Base-by-base conservation (phyloP, 1,140 invertebrate genomes). In the Drosophila navojoa region DNA sequence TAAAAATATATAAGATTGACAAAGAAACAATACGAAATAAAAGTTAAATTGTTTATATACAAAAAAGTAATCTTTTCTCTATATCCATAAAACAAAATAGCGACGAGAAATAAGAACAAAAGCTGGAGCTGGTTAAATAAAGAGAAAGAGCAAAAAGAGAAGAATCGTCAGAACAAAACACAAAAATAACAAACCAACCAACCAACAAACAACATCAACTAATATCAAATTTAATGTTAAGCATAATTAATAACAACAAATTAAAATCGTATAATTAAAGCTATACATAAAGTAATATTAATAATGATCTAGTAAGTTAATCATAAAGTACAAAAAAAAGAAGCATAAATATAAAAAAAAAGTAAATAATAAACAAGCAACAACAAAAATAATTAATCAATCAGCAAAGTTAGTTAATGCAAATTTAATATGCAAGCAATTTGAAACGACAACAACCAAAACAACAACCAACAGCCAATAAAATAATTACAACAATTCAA, bases 281-380 rank as follows among this genome's bases (percentile, higher is more conserved):
- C 35, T 55, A 86, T 69, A 74, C 55, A 81, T 84, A 82, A 89
- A 77, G 70, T 60, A 73, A 80, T 69, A 81, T 81, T 73, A 74
- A 86, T 81, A 81, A 90, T 84, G 85, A 89, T 90, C 55, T 85
- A 90, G 81, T 81, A 90, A 86, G 61, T 87, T 87, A 87, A 86
- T 61, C 50, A 67, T 87, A 86, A 90, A 90, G 81, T 90, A 90
- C 79, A 86, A 90, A 76, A 16, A 22, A 57, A 55, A 4, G 69
- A 61, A 44, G 61, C 68, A 63, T 61, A 50, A 42, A 55, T 61
- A 69, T 53, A 60, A 74, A 25, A 49, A 60, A 63, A 22, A 62
- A 75, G 32, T 22, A 78, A 58, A 55, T 35, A 60, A 54, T 27
- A 63, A 59, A 50, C 53, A 73, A 70, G 27, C 58, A 68, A 69